Evolutionary conservation across 2,113 vertebrate species (phyloP), one percentile per base, ranked within the genome.

Genomic region (Ailurus styani): DNA sequence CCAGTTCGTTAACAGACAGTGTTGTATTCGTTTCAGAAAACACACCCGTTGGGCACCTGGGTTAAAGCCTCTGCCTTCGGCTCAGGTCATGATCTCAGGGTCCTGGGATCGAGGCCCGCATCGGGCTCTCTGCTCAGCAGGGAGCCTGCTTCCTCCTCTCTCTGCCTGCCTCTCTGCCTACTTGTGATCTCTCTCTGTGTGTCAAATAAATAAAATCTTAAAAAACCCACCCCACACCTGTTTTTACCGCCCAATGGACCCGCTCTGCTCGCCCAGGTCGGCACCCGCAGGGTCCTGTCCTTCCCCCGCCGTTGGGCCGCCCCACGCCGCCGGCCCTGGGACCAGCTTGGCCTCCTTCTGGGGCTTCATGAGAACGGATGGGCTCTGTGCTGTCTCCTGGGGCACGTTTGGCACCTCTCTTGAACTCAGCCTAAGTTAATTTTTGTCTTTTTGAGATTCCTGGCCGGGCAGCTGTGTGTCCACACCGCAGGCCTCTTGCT

Each of bases 291-390:
- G 2, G 72, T 14, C 17, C 40, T 4, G 23, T 2, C 40, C 12
- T 23, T 23, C 72, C 21, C 40, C 5, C 3, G 40, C 13, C 7
- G 25, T 20, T 1, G 62, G 54, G 29, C 62, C 13, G 14, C 62
- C 25, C 40, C 23, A 8, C 3, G 37, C 37, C 5, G 21, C 42
- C 15, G 73, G 8, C 8, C 15, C 27, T 4, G 8, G 29, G 75
- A 31, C 17, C 75, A 8, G n/a, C 4, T 12, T 42, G 23, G 75
- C 13, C 75, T 37, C 13, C 6, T 42, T 29, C 81, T 3, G 37
- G 25, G 25, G 37, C 18, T 23, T 47, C 18, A 0, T 2, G 5
- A 4, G 1, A 8, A 34, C 2, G 9, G 42, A 5, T 29, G 20
- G 11, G 75, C 45, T 34, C 13, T 3, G 2, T 4, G 11, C 6